Conservation (phyloP, 2,797 vertebrate genomes). For the Rhadinocentrus ornatus region DNA sequence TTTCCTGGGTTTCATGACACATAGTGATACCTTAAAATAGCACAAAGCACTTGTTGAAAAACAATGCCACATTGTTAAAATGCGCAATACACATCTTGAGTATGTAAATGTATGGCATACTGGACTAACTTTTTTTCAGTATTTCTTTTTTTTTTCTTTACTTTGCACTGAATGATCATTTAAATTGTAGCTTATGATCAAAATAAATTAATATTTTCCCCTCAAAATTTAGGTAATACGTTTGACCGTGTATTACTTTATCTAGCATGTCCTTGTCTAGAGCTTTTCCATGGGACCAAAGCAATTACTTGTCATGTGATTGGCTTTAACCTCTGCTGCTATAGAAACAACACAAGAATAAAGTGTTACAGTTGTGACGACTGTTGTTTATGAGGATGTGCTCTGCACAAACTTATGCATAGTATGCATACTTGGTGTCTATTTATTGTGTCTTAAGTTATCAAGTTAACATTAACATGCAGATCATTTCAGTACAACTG, state of each 20-base stretch:
- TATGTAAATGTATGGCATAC: slow-evolving; percentile 35
- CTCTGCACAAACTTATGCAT: slow-evolving; percentile 68
- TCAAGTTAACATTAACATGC: slow-evolving; percentile 38
- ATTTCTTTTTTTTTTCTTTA: not conserved
- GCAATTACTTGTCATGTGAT: slow-evolving; percentile 48
- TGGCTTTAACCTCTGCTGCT: slow-evolving; percentile 60
- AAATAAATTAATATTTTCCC: slow-evolving; percentile 4
- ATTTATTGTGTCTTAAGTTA: slow-evolving; percentile 63
- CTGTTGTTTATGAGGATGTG: slow-evolving; percentile 52
- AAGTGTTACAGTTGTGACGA: slow-evolving; percentile 38
- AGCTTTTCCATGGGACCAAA: slow-evolving; percentile 68
- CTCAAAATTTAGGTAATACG: not conserved
- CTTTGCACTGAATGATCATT: slow-evolving; percentile 33
- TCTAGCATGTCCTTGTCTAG: slow-evolving; percentile 24
- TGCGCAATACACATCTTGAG: slow-evolving; percentile 26
- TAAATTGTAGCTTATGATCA: slow-evolving; percentile 21
- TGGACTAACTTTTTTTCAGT: slow-evolving; percentile 2
- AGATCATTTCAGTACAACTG: slow-evolving; percentile 21
- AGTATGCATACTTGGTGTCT: slow-evolving; percentile 51
- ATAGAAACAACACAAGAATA: slow-evolving; percentile 28
- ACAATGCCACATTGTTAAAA: slow-evolving; percentile 27
- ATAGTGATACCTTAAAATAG: slow-evolving; percentile 7
- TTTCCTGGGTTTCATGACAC: slow-evolving; percentile 19
- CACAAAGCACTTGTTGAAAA: slow-evolving; percentile 37
- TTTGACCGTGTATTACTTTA: slow-evolving; percentile 25